Base-by-base conservation (phyloP, 2,113 vertebrate species). In the Psittacus erithacus region DNA sequence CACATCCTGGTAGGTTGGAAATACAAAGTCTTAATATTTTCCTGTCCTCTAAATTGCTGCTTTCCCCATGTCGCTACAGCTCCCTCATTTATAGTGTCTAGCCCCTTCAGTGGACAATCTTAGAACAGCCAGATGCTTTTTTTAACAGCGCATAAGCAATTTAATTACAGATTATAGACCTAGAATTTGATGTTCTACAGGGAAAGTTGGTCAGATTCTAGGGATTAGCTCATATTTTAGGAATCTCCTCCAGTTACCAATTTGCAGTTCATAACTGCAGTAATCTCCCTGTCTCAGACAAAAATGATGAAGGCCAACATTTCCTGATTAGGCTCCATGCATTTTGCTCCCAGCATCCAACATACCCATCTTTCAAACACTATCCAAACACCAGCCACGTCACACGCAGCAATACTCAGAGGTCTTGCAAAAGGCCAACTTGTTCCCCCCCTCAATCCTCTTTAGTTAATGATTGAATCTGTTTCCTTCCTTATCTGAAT, bases 191-290 rank as follows among this genome's bases (percentile, higher is more conserved):
- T 93, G 95, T 84, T 85, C 93, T 93, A 92, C 90, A 95, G 70
- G 84, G 82, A 86, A 79, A 88, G 89, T 10, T 10, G 90, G 95
- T 95, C 87, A 68, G 87, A 70, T 96, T 80, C 65, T 83, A 88
- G 74, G 94, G 77, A 97, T 96, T 97, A 96, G 73, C 91, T 97
- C 96, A 97, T 94, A 93, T 96, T 97, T 96, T 67, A 95, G 94
- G 96, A 82, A 97, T 97, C 92, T 83, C 89, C 74, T 57, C 83
- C 88, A 86, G 87, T 95, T 16, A 93, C 95, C 95, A 95, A 95
- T 96, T 93, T 97, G 94, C 95, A 96, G 92, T 84, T 97, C 3
- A 29, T 53, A 94, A 94, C 95, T 90, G 86, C 92, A 90, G 80
- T 71, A 78, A 96, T 94, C 87, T 94, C 92, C 76, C n/a, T 71